Base-by-base conservation (phyloP, 2,888 invertebrate species). In the Cephus pygmeus region DNA sequence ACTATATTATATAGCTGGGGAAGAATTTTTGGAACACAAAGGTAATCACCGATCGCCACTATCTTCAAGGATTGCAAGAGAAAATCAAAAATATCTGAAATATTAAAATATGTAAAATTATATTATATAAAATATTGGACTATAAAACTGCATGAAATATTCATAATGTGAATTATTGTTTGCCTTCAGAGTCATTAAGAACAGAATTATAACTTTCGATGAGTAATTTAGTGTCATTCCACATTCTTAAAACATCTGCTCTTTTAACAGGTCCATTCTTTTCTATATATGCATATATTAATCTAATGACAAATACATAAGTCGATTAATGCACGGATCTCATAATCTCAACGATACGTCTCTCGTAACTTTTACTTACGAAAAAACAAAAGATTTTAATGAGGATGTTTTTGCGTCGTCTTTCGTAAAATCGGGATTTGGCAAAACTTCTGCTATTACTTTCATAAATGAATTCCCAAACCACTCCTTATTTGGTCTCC, bases 1-100 rank as follows among this genome's bases (percentile, higher is more conserved):
- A 80, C 36, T 33, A 76, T 31, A 31, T 76, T 12, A 36, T 80
- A 80, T 35, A 77, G 78, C 40, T 81, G 80, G 3, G 84, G 80
- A n/a, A 85, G 79, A 75, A 78, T 78, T 30, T 77, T 77, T 34
- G 81, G 76, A 31, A 80, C 80, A 69, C 82, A 83, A 15, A 83
- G 79, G 73, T 84, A 81, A 76, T 83, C 79, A 69, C 80, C 82
- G 75, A 86, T 40, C 9, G 79, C 69, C 34, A 77, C 81, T 69
- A 87, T 77, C 79, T 83, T 85, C 12, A 82, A 56, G 11, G 87
- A 85, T 75, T 84, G 79, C 34, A 85, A 77, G 56, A 88, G 78
- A 79, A 88, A 87, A 1, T 81, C 80, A 3, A 81, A 69, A 69
- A 88, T 83, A 81, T 85, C 86, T 84, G 76, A 56, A 76, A 69